Evolutionary conservation across 2,113 vertebrate genomes (phyloP).

Genomic region (Collichthys lucidus): DNA sequence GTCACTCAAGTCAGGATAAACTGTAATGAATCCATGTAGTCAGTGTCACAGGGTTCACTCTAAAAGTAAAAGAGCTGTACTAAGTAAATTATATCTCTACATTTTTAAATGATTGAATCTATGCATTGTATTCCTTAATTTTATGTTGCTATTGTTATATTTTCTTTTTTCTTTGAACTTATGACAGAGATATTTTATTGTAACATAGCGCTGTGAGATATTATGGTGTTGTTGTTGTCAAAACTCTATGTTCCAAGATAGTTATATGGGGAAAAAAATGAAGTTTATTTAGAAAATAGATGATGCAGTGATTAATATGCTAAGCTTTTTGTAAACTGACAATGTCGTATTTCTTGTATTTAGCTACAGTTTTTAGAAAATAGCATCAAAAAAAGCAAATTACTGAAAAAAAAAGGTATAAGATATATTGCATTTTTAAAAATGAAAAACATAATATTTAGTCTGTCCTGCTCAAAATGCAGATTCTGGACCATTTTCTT

Average conservation of each 20-base stretch:
- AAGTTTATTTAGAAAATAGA: conserved; percentile 91
- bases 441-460: conserved; percentile 77
- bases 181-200: conserved; percentile 92
- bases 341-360: conserved; percentile 85
- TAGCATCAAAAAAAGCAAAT: conserved; percentile 74
- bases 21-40: conserved; percentile 73
- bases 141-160: conserved; percentile 81
- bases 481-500: conserved; percentile 90
- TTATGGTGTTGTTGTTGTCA: conserved; percentile 87
- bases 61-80: conserved; percentile 77
- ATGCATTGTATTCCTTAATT: conserved; percentile 93
- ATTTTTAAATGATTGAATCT: conserved; percentile 91
- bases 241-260: conserved; percentile 91
- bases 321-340: conserved; percentile 94
- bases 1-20: conserved; percentile 81
- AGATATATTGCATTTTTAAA: conserved; percentile 80
- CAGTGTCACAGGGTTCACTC: conserved; percentile 73
- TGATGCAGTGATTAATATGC: conserved; percentile 88
- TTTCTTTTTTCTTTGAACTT: conserved; percentile 85
- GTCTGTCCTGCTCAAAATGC: conserved; percentile 79
- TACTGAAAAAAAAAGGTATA: conserved; percentile 60
- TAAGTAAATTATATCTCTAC: conserved; percentile 89
- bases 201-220: conserved; percentile 95
- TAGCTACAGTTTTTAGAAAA: conserved; percentile 88
- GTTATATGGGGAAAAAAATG: conserved; percentile 86